These are phyloP conservation scores for Trachurus trachurus DNA, from an alignment of 2,797 vertebrate genomes.

Conservation along the genomic window DNA sequence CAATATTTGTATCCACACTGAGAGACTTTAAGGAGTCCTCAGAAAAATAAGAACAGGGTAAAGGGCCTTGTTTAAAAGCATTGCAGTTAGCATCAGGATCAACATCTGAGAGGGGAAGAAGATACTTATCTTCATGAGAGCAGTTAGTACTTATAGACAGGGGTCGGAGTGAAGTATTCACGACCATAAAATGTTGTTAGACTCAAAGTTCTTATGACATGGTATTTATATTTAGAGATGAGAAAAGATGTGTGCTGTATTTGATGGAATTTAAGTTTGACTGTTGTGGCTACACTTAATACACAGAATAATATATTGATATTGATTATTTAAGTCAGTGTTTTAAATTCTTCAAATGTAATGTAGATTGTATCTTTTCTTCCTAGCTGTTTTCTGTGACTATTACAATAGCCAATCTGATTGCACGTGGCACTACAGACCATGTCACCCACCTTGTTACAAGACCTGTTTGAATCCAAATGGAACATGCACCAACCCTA, in stretches of 20 bases:
- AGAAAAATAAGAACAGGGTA: too few species aligned
- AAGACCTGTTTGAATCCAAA: conserved; percentile 83
- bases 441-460: conserved; percentile 84
- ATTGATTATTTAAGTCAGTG: not conserved
- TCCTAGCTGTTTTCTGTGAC: conserved; percentile 86
- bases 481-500: conserved; percentile 68
- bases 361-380: not conserved
- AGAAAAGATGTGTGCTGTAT: not conserved
- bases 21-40: too few species aligned
- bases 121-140: too few species aligned
- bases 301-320: not conserved
- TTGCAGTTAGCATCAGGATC: too few species aligned
- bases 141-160: too few species aligned
- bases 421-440: conserved; percentile 86
- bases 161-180: too few species aligned
- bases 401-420: conserved; percentile 81
- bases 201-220: not conserved
- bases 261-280: not conserved
- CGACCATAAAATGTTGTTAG: too few species aligned
- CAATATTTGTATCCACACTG: too few species aligned
- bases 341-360: not conserved
- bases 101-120: too few species aligned
- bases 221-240: not conserved
- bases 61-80: too few species aligned
- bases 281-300: not conserved